These are phyloP conservation scores for Indicator maculatus DNA, from an alignment of 2,113 vertebrate genomes.

Conservation along the genomic window DNA sequence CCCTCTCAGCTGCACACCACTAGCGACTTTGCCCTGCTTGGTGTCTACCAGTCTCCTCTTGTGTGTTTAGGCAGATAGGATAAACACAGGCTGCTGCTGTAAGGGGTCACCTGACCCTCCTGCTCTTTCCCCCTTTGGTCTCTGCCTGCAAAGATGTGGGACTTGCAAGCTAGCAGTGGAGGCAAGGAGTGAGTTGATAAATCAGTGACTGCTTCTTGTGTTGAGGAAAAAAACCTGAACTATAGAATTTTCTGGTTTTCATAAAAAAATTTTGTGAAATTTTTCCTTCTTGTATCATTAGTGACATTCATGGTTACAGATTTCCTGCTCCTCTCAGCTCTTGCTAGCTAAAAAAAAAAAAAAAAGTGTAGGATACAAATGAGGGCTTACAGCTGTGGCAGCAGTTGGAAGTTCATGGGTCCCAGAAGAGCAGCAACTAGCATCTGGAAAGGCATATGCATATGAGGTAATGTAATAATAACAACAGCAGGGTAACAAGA, in stretches of 20 bases:
- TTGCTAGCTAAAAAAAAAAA: not conserved
- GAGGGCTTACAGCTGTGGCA: not conserved
- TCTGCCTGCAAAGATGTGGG: not conserved
- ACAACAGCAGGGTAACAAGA: not conserved
- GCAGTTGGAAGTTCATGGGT: not conserved
- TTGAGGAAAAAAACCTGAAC: not conserved
- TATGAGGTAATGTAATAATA: not conserved
- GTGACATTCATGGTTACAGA: not conserved
- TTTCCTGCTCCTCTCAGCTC: not conserved
- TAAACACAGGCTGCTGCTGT: not conserved
- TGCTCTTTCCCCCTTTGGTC: not conserved
- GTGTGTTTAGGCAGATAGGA: not conserved
- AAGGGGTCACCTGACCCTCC: no score
- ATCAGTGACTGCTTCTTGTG: not conserved
- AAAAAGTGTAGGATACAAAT: not conserved
- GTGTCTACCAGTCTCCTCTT: not conserved
- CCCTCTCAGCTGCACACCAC: fast-evolving
- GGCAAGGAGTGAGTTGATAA: not conserved
- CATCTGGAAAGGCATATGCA: not conserved
- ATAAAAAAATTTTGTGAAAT: not conserved
- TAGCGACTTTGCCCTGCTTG: not conserved
- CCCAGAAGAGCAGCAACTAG: not conserved
- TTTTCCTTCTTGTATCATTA: not conserved
- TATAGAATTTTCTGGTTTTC: not conserved
- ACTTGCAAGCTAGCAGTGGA: not conserved